A percentile compares a stretch with the other conserved stretches of the same genome.
phyloP scores from a whole-genome alignment of 2,797 vertebrate species.

The Rhyacichthys aspro region DNA sequence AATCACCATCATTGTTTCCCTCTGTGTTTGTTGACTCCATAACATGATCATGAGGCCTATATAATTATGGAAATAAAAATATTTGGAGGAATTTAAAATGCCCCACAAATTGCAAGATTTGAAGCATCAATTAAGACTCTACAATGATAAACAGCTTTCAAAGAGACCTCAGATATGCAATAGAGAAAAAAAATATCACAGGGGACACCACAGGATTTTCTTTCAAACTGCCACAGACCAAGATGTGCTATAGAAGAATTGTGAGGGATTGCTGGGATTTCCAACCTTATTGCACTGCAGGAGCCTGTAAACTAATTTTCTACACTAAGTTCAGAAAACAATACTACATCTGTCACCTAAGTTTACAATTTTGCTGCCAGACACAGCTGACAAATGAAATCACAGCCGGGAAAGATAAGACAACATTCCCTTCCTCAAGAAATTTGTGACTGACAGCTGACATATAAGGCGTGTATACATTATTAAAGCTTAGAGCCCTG shows the following conservation, averaged over 20 bases:
- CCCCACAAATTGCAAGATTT: constrained; percentile 46
- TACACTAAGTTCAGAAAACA: constrained; percentile 9
- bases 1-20: background rate
- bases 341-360: constrained; percentile 9
- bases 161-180: constrained; percentile 41
- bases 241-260: constrained; percentile 20
- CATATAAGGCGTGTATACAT: constrained; percentile 32
- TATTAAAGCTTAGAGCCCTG: constrained; percentile 33
- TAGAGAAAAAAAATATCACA: background rate
- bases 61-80: constrained; percentile 24
- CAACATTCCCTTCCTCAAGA: background rate
- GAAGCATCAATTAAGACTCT: constrained; percentile 48
- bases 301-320: constrained; percentile 14
- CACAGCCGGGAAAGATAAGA: constrained; percentile 8
- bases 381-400: constrained; percentile 21
- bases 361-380: background rate
- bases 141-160: constrained; percentile 48
- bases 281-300: constrained; percentile 13
- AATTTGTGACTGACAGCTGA: constrained; percentile 46
- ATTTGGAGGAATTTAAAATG: constrained; percentile 41
- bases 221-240: constrained; percentile 50
- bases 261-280: constrained; percentile 21
- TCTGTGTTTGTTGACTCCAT: background rate
- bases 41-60: background rate
- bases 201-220: constrained; percentile 45